Base-by-base conservation (phyloP, 2,888 invertebrate species). In the Amphipoea oculea region DNA sequence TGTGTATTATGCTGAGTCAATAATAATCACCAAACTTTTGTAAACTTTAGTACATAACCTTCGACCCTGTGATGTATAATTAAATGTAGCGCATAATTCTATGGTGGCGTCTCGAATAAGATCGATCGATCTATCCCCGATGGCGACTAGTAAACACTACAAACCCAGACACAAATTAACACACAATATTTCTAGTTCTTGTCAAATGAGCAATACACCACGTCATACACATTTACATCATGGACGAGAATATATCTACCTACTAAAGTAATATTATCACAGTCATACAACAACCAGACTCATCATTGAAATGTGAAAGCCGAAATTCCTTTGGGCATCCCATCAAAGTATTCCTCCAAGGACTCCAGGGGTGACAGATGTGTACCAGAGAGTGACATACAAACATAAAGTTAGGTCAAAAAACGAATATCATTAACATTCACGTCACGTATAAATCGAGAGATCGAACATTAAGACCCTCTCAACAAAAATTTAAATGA, bases 361-460 rank as follows among this genome's bases (percentile, higher is more conserved):
- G 84, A 42, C 48, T 60, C 40, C 14, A n/a, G 20, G 60, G 48
- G 65, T 65, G 63, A 68, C 14, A n/a, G 48, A 69, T 68, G 63
- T 83, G 54, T 45, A 40, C 29, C 29, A 54, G 66, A 40, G 23
- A 74, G 54, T 62, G 65, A 75, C 60, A 79, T 40, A 48, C 71
- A 68, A 73, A 79, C 62, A 62, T 72, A 73, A 76, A 86, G 36
- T 73, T 63, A 45, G 75, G 60, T 71, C 60, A 45, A 71, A 77
- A 74, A 79, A 74, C 60, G 57, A 65, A 82, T 54, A 80, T 66
- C 70, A 76, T 90, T 87, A 81, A 60, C 42, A 84, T 76, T 66
- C 90, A 82, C 82, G 87, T 90, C 92, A 91, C 91, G 91, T 91
- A 85, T 57, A 84, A 83, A 89, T 87, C 83, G 63, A 65, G 75